Percentiles rank a stretch among this genome's conserved stretches.
Evolutionary conservation across 2,797 vertebrate species (phyloP).

Genomic region (Catharus ustulatus): DNA sequence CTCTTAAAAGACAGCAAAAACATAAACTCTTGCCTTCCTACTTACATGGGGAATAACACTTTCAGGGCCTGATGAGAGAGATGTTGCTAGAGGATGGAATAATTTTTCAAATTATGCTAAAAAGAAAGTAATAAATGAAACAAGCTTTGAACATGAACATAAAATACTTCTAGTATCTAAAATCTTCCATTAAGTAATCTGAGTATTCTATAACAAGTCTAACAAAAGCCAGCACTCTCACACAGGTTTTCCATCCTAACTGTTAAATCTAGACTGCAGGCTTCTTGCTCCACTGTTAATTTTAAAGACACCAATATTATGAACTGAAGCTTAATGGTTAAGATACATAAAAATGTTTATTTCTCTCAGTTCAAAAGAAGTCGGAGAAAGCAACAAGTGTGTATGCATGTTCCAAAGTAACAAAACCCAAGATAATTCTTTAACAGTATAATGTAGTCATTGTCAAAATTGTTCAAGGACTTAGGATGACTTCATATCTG

Average conservation of each 20-base stretch:
- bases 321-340: not conserved
- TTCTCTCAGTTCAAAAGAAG: not conserved
- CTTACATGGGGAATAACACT: not conserved
- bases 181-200: not conserved
- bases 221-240: not conserved
- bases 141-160: not conserved
- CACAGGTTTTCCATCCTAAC: not conserved
- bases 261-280: not conserved
- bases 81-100: not conserved
- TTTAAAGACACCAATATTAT: not conserved
- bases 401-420: not conserved
- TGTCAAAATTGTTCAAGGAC: not conserved
- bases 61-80: not conserved
- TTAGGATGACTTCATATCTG: not conserved
- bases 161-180: not conserved
- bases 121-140: not conserved
- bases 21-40: not conserved
- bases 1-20: not conserved
- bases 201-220: not conserved
- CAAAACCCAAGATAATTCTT: not conserved
- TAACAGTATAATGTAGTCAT: not conserved
- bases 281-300: not conserved
- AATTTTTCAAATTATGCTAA: not conserved
- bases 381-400: not conserved
- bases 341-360: not conserved